Base-by-base conservation (phyloP, 2,797 vertebrate species). In the Phaenicophaeus curvirostris region DNA sequence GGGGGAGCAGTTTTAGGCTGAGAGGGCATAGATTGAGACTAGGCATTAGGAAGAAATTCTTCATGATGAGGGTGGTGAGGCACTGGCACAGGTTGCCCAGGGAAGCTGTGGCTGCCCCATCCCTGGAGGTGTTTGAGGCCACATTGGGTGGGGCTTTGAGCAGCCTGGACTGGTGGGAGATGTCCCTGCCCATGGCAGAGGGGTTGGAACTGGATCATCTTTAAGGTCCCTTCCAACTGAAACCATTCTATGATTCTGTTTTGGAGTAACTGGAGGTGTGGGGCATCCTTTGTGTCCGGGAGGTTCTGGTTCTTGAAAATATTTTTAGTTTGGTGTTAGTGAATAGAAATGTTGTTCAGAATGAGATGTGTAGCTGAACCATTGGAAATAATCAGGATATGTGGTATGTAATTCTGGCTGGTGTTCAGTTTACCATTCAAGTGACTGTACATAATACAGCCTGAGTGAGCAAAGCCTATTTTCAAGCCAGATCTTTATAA, bases 261-360 rank as follows among this genome's bases (percentile, higher is more conserved):
- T 88, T 91, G 89, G 53, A 68, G 62, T 90, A 74, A 42, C 44
- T 50, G 54, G 48, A 75, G 5, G 6, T 75, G 17, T 89, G 58
- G 31, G 27, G 9, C 50, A 72, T 24, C 2, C 8, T 73, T 90
- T 92, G 50, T 78, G 80, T 19, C 58, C 44, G 93, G 62, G 44
- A 87, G 74, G 50, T 74, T 42, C n/a, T 85, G n/a, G 33, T 61
- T 90, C 54, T 90, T 94, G 18, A 50, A 89, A 89, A 57, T 89
- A 65, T 77, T 95, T 95, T 93, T 53, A 66, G 42, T 21, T 76
- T 90, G 67, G 31, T 78, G 18, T 23, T 77, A 95, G 39, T 1
- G 11, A 87, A 77, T 83, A 61, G 63, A 91, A 90, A 62, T 20
- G 6, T 67, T 85, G 59, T 61, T 74, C 31, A 55, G 44, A 72